Evolutionary conservation across 2,888 invertebrate genomes (phyloP).

Genomic region (Lymantria dispar): DNA sequence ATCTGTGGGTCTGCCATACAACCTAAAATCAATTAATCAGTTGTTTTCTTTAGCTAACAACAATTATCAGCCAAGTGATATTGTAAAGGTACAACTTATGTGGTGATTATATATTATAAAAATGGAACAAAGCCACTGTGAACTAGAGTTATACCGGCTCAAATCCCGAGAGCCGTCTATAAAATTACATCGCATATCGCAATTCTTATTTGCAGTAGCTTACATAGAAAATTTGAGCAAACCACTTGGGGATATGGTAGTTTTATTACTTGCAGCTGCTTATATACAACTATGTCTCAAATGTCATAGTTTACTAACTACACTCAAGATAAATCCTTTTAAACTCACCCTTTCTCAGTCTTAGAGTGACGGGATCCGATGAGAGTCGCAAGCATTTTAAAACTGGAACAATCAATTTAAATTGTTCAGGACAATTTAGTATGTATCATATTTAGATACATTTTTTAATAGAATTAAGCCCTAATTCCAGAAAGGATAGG

Average conservation of each 20-base stretch:
- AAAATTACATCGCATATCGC: conserved; percentile 43
- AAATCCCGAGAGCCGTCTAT: conserved; percentile 64
- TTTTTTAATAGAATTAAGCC: conserved; percentile 30
- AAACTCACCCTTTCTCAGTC: conserved; percentile 93
- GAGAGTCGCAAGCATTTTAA: conserved; percentile 96
- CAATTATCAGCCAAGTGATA: conserved; percentile 13
- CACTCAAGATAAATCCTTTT: conserved; percentile 28
- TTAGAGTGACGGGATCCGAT: conserved; percentile 94
- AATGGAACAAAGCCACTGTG: conserved; percentile 56
- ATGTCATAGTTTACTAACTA: conserved; percentile 40
- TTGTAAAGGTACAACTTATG: neutral
- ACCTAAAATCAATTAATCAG: conserved; percentile 30
- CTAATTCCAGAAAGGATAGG: too few relatives aligned
- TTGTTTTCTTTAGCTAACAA: conserved; percentile 27
- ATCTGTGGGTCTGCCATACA: conserved; percentile 90
- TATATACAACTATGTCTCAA: conserved; percentile 32
- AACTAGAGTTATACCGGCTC: conserved; percentile 48
- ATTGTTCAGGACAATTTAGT: conserved; percentile 10
- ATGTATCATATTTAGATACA: conserved; percentile 3
- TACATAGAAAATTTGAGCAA: conserved; percentile 56
- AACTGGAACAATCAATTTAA: conserved; percentile 85
- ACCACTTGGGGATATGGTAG: conserved; percentile 60
- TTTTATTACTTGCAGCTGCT: conserved; percentile 61
- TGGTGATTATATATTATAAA: conserved; percentile 50
- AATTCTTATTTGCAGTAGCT: conserved; percentile 58